phyloP scores from a whole-genome alignment of 2,113 vertebrate genomes.

The Hippocampus barbouri region DNA sequence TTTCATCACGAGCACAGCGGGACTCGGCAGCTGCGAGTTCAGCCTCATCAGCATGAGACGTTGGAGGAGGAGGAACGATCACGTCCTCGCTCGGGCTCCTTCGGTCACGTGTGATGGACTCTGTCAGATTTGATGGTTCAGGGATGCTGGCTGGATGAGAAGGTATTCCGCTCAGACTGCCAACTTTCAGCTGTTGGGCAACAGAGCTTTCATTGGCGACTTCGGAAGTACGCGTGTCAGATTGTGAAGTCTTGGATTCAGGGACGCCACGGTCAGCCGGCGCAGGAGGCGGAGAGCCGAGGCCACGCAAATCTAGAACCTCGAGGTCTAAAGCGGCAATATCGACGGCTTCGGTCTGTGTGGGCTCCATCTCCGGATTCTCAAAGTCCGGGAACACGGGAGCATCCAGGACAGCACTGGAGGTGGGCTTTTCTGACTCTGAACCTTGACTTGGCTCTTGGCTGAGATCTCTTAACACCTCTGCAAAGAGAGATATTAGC shows the following conservation, averaged over 20 bases:
- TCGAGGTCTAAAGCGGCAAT: constrained; percentile 50
- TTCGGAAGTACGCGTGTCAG: constrained; percentile 21
- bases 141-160: constrained; percentile 41
- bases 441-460: constrained; percentile 16
- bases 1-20: constrained; percentile 29
- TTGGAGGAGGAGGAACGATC: background rate
- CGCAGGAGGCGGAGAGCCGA: constrained; percentile 12
- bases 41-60: constrained; percentile 26
- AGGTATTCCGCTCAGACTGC: constrained; percentile 38
- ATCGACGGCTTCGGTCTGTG: constrained; percentile 40
- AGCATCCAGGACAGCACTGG: constrained; percentile 36
- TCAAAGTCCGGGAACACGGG: constrained; percentile 67
- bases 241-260: constrained; percentile 12
- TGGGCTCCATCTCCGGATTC: constrained; percentile 39
- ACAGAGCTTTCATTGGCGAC: constrained; percentile 6
- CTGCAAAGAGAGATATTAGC: constrained; percentile 33
- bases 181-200: constrained; percentile 38
- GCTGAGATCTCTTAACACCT: constrained; percentile 14
- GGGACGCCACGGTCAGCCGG: background rate
- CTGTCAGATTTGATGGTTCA: constrained; percentile 41
- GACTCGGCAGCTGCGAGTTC: constrained; percentile 35
- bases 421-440: constrained; percentile 6
- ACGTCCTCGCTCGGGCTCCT: constrained; percentile 31
- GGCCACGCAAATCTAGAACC: constrained; percentile 27
- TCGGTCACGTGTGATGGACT: constrained; percentile 20